These are phyloP conservation scores for Boleophthalmus pectinirostris DNA, from an alignment of 2,113 vertebrate species.

Conservation along the genomic window DNA sequence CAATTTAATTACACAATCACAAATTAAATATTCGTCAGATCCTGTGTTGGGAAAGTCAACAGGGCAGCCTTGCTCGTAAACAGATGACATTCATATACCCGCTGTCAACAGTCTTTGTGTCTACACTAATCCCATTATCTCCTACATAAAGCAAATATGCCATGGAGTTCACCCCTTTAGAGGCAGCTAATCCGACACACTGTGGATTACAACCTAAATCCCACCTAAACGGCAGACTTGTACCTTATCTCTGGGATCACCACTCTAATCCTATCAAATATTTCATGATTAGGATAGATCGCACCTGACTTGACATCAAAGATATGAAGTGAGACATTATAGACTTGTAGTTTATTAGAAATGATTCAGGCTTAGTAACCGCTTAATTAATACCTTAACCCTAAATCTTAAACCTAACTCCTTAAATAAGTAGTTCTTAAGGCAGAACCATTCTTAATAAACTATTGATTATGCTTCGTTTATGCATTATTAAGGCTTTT, in stretches of 20 bases:
- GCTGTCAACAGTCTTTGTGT: conserved; percentile 42
- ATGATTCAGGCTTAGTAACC: no score
- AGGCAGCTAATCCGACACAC: conserved; percentile 56
- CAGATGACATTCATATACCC: conserved; percentile 36
- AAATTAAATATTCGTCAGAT: background rate
- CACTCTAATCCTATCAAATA: conserved; percentile 29
- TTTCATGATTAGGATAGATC: conserved; percentile 25
- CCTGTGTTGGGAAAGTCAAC: conserved; percentile 4
- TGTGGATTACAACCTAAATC: conserved; percentile 67
- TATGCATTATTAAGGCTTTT: no score
- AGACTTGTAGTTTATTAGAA: no score
- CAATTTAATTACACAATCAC: background rate
- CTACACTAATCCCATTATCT: conserved; percentile 66
- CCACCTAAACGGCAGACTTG: conserved; percentile 47
- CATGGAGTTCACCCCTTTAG: conserved; percentile 12
- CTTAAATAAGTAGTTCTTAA: no score
- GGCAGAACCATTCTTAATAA: no score
- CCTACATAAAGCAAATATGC: conserved; percentile 53
- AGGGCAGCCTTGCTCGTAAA: conserved; percentile 13
- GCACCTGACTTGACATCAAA: conserved; percentile 6
- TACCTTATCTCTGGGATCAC: conserved; percentile 19
- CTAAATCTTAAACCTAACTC: no score
- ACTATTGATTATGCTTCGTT: no score
- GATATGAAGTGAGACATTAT: conserved; percentile 8
- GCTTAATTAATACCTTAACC: no score